Conservation (phyloP, 2,888 invertebrate genomes). For the Aspidiotus destructor region DNA sequence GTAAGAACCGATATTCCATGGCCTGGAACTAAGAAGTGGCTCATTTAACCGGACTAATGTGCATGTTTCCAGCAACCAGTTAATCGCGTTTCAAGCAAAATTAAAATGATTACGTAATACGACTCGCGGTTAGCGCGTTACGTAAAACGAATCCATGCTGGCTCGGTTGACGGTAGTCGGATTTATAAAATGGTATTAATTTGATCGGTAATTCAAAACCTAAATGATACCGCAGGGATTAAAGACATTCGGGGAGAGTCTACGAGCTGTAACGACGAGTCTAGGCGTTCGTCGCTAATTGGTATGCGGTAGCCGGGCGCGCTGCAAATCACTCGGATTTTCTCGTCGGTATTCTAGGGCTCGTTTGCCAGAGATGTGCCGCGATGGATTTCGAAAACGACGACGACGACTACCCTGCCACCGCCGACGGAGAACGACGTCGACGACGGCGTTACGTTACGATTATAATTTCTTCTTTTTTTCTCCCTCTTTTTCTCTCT, state of each 20-base stretch:
- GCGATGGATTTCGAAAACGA: too few relatives aligned
- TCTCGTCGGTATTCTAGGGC: background rate
- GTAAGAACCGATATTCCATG: too few relatives aligned
- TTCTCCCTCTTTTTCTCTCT: too few relatives aligned
- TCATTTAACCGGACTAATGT: too few relatives aligned
- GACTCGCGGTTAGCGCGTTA: conserved; percentile 20
- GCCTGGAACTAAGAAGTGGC: too few relatives aligned
- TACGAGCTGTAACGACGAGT: conserved; percentile 26
- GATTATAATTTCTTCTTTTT: too few relatives aligned
- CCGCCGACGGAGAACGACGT: too few relatives aligned
- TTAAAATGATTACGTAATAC: conserved; percentile 18
- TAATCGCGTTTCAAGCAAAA: background rate
- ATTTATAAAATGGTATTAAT: conserved; percentile 27
- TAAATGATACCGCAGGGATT: conserved; percentile 27
- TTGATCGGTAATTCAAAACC: conserved; percentile 29
- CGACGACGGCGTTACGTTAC: too few relatives aligned
- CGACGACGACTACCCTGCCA: too few relatives aligned
- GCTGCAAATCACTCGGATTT: conserved; percentile 26
- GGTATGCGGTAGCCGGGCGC: conserved; percentile 18
- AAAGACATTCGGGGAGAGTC: conserved; percentile 22
- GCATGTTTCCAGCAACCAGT: background rate
- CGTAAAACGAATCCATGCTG: conserved; percentile 12
- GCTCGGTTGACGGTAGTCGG: conserved; percentile 12
- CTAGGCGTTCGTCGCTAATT: conserved; percentile 23
- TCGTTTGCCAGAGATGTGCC: too few relatives aligned